These are phyloP conservation scores for Tetanocera ferruginea DNA, from an alignment of 2,888 invertebrate genomes.

Conservation along the genomic window DNA sequence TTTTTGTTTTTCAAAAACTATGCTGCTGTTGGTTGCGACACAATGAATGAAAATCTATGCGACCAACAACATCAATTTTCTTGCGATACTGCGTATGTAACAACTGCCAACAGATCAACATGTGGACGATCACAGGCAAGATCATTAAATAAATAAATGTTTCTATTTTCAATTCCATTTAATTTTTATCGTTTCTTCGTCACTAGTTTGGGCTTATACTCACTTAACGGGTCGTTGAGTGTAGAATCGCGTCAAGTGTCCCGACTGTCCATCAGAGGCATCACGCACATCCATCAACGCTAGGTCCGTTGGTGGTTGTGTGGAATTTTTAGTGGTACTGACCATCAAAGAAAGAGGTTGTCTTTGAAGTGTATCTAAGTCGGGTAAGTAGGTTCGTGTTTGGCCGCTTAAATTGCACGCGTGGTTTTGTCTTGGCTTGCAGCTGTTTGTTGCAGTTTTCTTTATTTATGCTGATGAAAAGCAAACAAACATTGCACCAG, in stretches of 20 bases:
- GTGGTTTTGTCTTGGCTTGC: not conserved
- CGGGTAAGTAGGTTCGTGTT: not conserved
- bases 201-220: not conserved
- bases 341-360: not conserved
- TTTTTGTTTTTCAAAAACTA: not conserved
- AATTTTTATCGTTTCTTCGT: slow-evolving; percentile 7
- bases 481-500: slow-evolving; percentile 26
- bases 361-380: not conserved
- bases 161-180: slow-evolving; percentile 27
- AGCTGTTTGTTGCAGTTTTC: not conserved
- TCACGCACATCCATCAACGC: slow-evolving; percentile 3
- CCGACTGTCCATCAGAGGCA: slow-evolving; percentile 8
- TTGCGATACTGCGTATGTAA: not conserved
- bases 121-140: not conserved
- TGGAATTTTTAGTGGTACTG: not conserved
- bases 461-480: slow-evolving; percentile 31
- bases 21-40: slow-evolving; percentile 47
- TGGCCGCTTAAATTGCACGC: not conserved
- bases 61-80: not conserved
- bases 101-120: not conserved
- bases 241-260: not conserved
- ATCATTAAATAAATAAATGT: slow-evolving; percentile 17
- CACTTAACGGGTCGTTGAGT: not conserved
- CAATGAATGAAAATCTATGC: slow-evolving; percentile 48
- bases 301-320: not conserved